Evolutionary conservation across 2,888 invertebrate genomes (phyloP).

Genomic region (Rotaria sp.): DNA sequence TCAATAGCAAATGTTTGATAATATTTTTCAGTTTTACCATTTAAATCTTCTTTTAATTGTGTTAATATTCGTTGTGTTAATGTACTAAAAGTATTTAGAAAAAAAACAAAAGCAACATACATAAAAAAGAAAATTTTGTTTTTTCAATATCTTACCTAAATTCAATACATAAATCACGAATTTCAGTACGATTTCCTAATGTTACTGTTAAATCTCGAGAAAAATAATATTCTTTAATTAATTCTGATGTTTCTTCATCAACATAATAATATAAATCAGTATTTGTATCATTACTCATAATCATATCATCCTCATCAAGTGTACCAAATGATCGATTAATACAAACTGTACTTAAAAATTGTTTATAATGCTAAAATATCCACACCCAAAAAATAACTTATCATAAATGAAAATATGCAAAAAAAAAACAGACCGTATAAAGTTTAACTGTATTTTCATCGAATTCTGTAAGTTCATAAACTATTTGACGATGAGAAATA

Average conservation of each 20-base stretch:
- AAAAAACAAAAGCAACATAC: neutral
- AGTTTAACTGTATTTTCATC: neutral
- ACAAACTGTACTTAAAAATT: neutral
- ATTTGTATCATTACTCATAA: neutral
- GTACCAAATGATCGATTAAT: neutral
- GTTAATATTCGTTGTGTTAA: neutral
- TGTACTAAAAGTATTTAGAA: neutral
- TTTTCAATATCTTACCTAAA: neutral
- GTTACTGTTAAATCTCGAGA: slow-evolving; percentile 20
- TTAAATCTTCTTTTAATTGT: slow-evolving; percentile 25
- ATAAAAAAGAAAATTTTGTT: too few relatives aligned
- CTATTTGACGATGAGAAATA: neutral
- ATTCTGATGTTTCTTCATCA: slow-evolving; percentile 25
- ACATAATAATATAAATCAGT: neutral
- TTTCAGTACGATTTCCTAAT: slow-evolving; percentile 11
- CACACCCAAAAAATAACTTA: neutral
- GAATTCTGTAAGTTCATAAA: neutral
- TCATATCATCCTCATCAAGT: neutral
- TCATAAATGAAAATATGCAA: neutral
- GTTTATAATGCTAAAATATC: neutral
- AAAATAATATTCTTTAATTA: slow-evolving; percentile 22
- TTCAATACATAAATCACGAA: neutral
- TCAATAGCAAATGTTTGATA: slow-evolving; percentile 4
- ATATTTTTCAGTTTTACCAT: slow-evolving; percentile 13
- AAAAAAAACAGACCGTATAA: neutral